Conservation (phyloP, 2,888 invertebrate species). For the Rotaria sp. region DNA sequence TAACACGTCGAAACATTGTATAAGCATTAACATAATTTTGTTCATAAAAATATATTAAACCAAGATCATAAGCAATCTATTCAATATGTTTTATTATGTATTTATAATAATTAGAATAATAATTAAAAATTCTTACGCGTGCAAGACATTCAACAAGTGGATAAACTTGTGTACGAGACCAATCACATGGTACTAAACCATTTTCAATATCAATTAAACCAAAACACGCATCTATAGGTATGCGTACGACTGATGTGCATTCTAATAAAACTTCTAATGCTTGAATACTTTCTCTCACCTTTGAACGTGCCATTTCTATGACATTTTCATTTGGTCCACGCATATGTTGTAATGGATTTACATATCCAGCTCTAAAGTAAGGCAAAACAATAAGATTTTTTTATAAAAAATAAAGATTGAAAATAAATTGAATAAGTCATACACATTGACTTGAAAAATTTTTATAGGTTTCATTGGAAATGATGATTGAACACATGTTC, state of each 20-base stretch:
- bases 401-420: neutral
- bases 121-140: neutral
- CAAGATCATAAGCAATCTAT: slow-evolving; percentile 2
- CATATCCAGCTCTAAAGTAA: neutral
- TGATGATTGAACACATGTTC: slow-evolving; percentile 22
- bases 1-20: slow-evolving; percentile 12
- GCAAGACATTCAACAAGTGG: neutral
- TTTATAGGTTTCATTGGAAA: neutral
- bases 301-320: slow-evolving; percentile 1
- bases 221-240: slow-evolving; percentile 29
- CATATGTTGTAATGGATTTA: slow-evolving; percentile 28
- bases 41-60: slow-evolving; percentile 25
- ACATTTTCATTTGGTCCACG: slow-evolving; percentile 17
- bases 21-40: slow-evolving; percentile 19
- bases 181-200: neutral
- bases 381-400: neutral
- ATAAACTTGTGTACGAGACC: neutral
- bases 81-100: neutral
- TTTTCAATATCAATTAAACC: slow-evolving; percentile 15
- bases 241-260: neutral
- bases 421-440: neutral
- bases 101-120: no score
- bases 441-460: slow-evolving; percentile 21
- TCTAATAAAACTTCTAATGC: neutral
- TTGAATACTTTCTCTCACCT: slow-evolving; percentile 16